A percentile compares a stretch with the other conserved stretches of the same genome.
Conservation (phyloP, 2,113 vertebrate species). For the Scytalopus superciliaris region DNA sequence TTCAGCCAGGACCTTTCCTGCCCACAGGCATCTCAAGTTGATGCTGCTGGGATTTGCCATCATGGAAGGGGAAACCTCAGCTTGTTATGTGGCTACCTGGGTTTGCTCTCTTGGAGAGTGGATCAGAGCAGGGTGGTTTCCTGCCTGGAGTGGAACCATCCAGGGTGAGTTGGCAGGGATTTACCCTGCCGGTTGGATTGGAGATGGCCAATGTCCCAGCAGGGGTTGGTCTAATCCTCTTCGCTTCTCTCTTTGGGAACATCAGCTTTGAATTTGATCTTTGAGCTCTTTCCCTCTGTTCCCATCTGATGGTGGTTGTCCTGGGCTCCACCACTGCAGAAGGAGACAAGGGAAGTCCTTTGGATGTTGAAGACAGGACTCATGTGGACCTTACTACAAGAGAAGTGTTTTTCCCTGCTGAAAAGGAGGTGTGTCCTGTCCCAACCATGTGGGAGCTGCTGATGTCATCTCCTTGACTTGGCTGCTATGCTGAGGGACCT, state of each 20-base stretch:
- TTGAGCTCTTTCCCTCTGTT: background rate
- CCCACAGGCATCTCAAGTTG: fast-evolving
- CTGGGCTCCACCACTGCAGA: background rate
- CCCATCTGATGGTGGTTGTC: background rate
- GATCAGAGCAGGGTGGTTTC: background rate
- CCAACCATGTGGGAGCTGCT: background rate
- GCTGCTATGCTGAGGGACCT: background rate
- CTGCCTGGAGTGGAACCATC: background rate
- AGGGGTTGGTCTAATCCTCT: background rate
- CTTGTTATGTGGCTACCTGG: fast-evolving
- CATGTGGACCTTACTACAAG: background rate
- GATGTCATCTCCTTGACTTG: background rate
- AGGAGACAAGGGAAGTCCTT: background rate
- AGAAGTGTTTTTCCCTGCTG: background rate
- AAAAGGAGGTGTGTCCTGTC: background rate
- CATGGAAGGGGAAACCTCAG: background rate
- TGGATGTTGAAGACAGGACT: background rate
- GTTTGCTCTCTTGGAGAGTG: background rate
- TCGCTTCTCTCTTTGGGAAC: background rate
- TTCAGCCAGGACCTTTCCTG: background rate
- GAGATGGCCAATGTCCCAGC: fast-evolving
- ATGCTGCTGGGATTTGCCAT: background rate
- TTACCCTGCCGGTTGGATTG: background rate
- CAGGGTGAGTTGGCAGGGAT: background rate
- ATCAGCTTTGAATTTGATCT: background rate